phyloP scores from a whole-genome alignment of 1,140 invertebrate species.

The Drosophila kanapiae region DNA sequence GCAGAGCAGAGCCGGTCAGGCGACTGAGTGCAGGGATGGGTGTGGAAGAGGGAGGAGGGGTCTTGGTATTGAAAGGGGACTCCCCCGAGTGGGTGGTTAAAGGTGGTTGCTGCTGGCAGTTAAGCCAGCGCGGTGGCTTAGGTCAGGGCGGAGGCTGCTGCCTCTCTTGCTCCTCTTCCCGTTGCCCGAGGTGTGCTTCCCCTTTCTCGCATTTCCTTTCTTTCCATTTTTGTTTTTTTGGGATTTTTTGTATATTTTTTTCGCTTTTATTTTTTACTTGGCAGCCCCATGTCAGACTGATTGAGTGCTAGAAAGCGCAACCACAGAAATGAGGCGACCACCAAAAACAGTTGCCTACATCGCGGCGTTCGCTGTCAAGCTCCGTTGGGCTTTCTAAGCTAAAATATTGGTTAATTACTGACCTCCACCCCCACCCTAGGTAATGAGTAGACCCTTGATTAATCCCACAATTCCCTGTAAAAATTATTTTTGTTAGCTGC shows the following conservation, averaged over 20 bases:
- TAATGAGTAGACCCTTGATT: not conserved
- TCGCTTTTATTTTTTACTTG: not conserved
- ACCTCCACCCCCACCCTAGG: not conserved
- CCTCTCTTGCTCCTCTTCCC: constrained; percentile 11
- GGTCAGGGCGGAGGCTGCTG: constrained; percentile 71
- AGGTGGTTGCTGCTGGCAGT: constrained; percentile 67
- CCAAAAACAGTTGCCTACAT: constrained; percentile 36
- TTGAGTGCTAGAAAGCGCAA: constrained; percentile 53
- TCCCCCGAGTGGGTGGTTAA: constrained; percentile 19
- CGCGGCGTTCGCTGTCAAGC: constrained; percentile 16
- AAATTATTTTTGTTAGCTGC: constrained; percentile 37
- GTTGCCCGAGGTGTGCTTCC: constrained; percentile 61
- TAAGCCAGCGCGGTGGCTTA: constrained; percentile 78
- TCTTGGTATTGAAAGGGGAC: not conserved
- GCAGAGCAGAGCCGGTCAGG: constrained; percentile 31
- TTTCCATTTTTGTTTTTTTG: not conserved
- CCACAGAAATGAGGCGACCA: constrained; percentile 38
- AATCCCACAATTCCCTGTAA: constrained; percentile 4
- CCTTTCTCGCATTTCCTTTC: not conserved
- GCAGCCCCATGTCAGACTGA: constrained; percentile 31
- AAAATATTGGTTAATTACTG: constrained; percentile 19
- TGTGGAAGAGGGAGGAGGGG: not conserved
- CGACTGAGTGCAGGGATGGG: constrained; percentile 13
- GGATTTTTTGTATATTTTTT: not conserved
- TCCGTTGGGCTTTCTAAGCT: not conserved